These are phyloP conservation scores for Gymnodraco acuticeps DNA, from an alignment of 2,797 vertebrate genomes.

Conservation along the genomic window DNA sequence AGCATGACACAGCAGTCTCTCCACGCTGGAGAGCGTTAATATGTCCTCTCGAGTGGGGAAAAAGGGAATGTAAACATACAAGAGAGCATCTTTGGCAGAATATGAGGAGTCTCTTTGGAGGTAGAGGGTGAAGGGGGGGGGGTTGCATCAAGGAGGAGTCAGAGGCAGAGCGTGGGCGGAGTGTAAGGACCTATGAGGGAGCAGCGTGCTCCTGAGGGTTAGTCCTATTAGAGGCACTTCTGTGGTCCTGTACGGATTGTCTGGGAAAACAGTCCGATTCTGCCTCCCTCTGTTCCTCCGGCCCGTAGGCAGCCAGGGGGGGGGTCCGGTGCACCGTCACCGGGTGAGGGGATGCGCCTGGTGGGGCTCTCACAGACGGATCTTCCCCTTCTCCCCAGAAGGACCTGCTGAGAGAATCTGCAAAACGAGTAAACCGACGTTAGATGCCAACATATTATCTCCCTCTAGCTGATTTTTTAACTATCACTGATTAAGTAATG, in stretches of 20 bases:
- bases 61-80: conserved; percentile 82
- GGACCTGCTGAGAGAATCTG: conserved; percentile 86
- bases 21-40: conserved; percentile 38
- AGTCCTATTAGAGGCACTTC: conserved; percentile 89
- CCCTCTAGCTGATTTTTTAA: not conserved
- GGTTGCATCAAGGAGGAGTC: conserved; percentile 58
- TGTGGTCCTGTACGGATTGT: conserved; percentile 74
- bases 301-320: conserved; percentile 42
- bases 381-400: conserved; percentile 87
- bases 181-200: conserved; percentile 83
- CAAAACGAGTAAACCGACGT: conserved; percentile 17
- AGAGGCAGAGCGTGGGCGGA: conserved; percentile 47
- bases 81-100: conserved; percentile 89
- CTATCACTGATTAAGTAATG: not conserved
- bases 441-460: not conserved
- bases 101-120: conserved; percentile 89
- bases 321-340: conserved; percentile 80
- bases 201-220: conserved; percentile 83
- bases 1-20: conserved; percentile 39
- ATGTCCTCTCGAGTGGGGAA: conserved; percentile 62
- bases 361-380: conserved; percentile 59
- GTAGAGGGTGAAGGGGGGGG: conserved; percentile 88
- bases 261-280: conserved; percentile 57
- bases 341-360: conserved; percentile 76
- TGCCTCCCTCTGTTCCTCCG: conserved; percentile 50